Percentiles rank a stretch among this genome's conserved stretches.
Conservation (phyloP, 2,113 vertebrate genomes). For the Rhagologus leucostigma region DNA sequence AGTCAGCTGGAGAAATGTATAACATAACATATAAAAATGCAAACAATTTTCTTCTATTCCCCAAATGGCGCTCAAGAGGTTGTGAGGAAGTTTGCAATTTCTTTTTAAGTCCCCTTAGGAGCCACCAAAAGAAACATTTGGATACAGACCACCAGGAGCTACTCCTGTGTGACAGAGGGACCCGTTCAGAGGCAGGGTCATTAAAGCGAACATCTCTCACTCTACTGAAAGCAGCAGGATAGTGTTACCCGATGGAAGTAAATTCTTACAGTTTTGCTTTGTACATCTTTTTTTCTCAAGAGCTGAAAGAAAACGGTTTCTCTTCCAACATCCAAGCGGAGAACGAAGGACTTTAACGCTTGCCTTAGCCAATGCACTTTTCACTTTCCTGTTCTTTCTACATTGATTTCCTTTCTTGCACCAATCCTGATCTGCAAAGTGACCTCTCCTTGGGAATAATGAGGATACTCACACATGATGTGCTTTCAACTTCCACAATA, state of each 20-base stretch:
- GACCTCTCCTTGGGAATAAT: background rate
- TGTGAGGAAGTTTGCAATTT: slow-evolving; percentile 51
- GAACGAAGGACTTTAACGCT: background rate
- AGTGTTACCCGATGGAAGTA: background rate
- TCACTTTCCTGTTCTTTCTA: background rate
- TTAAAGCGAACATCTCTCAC: background rate
- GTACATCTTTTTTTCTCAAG: background rate
- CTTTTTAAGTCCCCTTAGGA: slow-evolving; percentile 28
- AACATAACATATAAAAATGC: slow-evolving; percentile 35
- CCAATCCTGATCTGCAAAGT: background rate
- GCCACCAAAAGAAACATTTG: slow-evolving; percentile 16
- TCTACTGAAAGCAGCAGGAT: background rate
- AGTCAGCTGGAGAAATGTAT: background rate
- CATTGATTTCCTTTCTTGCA: background rate
- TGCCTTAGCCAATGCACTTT: background rate
- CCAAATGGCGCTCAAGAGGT: background rate
- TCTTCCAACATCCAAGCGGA: background rate
- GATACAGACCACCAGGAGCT: background rate
- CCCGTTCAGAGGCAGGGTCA: background rate
- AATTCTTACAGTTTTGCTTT: background rate
- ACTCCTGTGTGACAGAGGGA: background rate
- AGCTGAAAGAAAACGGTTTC: background rate
- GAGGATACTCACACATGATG: background rate
- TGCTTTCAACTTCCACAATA: background rate
- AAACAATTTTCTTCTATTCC: slow-evolving; percentile 26